Evolutionary conservation across 2,888 invertebrate genomes (phyloP).

Genomic region (Meghimatium bilineatum): DNA sequence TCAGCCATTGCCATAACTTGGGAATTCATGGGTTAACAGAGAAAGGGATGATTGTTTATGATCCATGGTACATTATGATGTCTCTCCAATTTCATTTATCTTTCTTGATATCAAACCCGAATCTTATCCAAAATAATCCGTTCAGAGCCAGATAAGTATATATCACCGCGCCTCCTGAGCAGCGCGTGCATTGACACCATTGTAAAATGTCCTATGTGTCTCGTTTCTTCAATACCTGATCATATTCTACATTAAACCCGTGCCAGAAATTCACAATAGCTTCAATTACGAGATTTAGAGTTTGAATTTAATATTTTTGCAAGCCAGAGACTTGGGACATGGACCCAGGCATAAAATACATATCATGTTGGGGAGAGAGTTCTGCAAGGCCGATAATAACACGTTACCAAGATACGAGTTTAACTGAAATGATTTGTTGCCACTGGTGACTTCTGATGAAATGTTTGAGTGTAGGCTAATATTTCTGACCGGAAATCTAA

Average conservation of each 20-base stretch:
- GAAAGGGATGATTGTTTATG: conserved; percentile 20
- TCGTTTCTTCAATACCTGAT: background rate
- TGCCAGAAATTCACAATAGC: conserved; percentile 16
- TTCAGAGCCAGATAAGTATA: conserved; percentile 24
- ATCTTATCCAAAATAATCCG: conserved; percentile 4
- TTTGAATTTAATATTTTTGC: conserved; percentile 31
- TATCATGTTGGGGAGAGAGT: background rate
- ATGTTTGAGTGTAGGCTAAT: conserved; percentile 17
- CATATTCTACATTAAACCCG: conserved; percentile 35
- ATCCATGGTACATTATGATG: conserved; percentile 22
- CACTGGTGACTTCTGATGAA: background rate
- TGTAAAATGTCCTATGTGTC: background rate
- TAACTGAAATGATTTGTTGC: conserved; percentile 22
- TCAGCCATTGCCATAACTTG: background rate
- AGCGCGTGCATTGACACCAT: background rate
- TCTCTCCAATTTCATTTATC: conserved; percentile 43
- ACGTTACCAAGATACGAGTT: background rate
- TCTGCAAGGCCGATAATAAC: conserved; percentile 19
- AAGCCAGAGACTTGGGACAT: background rate
- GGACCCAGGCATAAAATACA: background rate
- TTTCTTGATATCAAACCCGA: conserved; percentile 46
- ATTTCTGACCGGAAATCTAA: background rate
- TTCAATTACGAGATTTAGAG: conserved; percentile 40
- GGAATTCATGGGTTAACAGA: background rate
- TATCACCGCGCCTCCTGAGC: background rate